phyloP scores from a whole-genome alignment of 2,113 vertebrate genomes.

The Pithys albifrons region DNA sequence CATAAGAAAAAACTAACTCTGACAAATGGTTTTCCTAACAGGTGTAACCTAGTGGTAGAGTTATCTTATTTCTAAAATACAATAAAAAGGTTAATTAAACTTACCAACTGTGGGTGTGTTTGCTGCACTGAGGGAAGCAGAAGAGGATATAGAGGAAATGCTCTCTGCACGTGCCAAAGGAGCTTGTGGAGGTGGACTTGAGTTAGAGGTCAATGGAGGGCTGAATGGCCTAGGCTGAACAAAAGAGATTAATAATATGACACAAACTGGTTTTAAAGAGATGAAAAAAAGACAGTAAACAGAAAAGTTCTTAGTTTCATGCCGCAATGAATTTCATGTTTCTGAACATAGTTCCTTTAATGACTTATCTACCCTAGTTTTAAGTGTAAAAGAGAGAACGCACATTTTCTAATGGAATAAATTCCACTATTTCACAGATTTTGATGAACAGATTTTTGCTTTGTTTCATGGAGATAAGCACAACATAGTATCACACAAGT shows the following conservation, averaged over 20 bases:
- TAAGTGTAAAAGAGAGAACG: not conserved
- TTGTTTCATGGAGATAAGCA: not conserved
- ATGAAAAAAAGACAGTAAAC: not conserved
- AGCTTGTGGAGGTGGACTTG: constrained; percentile 88
- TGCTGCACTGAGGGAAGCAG: constrained; percentile 89
- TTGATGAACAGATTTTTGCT: not conserved
- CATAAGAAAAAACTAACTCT: not conserved
- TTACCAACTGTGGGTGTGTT: constrained; percentile 96
- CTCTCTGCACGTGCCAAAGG: constrained; percentile 95
- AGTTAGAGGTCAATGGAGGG: constrained; percentile 83
- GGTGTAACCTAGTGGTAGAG: not conserved
- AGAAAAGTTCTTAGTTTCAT: not conserved
- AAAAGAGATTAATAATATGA: constrained; percentile 36
- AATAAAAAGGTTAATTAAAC: constrained; percentile 26
- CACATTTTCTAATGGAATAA: not conserved
- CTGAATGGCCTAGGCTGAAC: constrained; percentile 92
- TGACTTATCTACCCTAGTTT: not conserved
- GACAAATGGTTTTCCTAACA: not conserved
- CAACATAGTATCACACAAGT: not conserved
- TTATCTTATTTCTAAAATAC: not conserved
- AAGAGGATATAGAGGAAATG: constrained; percentile 95
- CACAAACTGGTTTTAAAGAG: not conserved
- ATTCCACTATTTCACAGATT: not conserved
- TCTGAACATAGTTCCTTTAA: not conserved
- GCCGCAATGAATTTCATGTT: not conserved